Evolutionary conservation across 2,888 invertebrate species (phyloP), one percentile per base, ranked within the genome.

Genomic region (Orthosia gracilis): DNA sequence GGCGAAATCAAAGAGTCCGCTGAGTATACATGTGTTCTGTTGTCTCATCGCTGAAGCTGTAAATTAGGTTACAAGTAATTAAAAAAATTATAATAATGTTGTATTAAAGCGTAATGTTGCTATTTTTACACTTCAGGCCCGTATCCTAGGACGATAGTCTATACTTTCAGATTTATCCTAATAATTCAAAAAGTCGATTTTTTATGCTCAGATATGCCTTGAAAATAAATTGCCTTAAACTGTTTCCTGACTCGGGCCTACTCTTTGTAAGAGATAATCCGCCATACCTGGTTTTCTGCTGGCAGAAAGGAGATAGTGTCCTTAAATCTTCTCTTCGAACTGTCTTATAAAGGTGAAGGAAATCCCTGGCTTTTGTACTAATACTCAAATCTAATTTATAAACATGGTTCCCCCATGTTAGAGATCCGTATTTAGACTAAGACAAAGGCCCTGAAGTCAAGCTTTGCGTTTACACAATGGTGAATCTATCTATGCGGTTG

Each of bases 21-120:
- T 63, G 98, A 99, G 80, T 99, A 99, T 94, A 98, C 99, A 99
- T 96, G 99, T 99, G 63, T 99, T 99, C 96, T 97, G 99, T 75
- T 99, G 99, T 94, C 40, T 9, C 9, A 9, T 40, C 40, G 9
- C 40, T 40, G 40, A 40, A 40, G 40, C 9, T 1, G 40, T 9
- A 5, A 31, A 31, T 31, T 7, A 31, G 31, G 31, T 31, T 31
- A 7, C 31, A 31, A 31, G 7, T 31, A 31, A 5, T 7, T 31
- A 40, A 40, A 40, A 40, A 40, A 9, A 40, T 2, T 31, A 31
- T 31, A 31, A 26, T 7, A 31, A 31, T 52, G 18, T 49, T 31
- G n/a, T 40, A 23, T 7, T 18, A 0, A 17, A 12, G 26, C 3
- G 52, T 64, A 15, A 26, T 4, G 9, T 63, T 66, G 69, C 67